These are phyloP conservation scores for Rhinichthys osculus DNA, from an alignment of 2,797 vertebrate genomes.

Conservation along the genomic window DNA sequence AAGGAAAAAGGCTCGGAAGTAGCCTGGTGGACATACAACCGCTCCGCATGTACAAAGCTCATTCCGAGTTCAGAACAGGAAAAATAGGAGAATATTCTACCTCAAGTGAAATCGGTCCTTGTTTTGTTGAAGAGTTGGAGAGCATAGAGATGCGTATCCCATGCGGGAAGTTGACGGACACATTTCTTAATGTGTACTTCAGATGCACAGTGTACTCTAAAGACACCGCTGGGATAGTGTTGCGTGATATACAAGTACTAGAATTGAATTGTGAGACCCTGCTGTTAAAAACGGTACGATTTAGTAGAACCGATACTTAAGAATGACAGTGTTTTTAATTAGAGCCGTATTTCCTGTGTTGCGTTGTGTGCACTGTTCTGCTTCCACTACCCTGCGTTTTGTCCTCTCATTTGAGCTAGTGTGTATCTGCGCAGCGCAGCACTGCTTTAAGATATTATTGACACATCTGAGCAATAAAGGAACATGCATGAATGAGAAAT, in stretches of 20 bases:
- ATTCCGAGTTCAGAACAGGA: background rate
- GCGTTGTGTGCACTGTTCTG: no score
- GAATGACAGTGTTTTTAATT: background rate
- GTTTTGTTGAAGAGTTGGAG: background rate
- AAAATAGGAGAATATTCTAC: background rate
- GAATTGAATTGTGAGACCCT: background rate
- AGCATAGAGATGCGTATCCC: background rate
- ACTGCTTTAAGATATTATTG: no score
- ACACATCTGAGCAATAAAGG: no score
- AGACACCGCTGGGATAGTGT: background rate
- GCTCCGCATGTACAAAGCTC: background rate
- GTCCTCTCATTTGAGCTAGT: no score
- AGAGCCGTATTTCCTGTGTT: no score
- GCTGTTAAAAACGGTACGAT: background rate
- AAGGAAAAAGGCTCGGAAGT: background rate
- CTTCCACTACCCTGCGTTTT: no score
- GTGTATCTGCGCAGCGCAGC: no score
- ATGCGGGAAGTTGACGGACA: background rate
- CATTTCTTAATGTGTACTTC: background rate
- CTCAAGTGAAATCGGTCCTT: constrained; percentile 7
- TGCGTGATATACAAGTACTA: background rate
- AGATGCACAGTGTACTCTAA: background rate
- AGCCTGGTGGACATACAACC: background rate
- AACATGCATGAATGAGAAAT: no score
- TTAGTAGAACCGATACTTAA: background rate